Conservation (phyloP, 2,888 invertebrate genomes). For the Pemphredon lugubris region DNA sequence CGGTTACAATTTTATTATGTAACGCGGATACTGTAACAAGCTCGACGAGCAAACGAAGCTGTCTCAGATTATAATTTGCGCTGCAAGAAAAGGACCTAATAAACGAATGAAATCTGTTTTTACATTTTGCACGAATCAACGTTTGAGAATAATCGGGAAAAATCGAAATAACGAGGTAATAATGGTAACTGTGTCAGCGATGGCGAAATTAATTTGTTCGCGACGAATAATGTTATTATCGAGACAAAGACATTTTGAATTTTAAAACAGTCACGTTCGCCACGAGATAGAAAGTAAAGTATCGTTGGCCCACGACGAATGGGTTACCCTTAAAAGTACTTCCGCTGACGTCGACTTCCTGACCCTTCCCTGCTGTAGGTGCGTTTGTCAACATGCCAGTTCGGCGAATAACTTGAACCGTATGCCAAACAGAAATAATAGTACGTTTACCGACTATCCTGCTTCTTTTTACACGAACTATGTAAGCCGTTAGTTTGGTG, state of each 20-base stretch:
- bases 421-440: conserved; percentile 7
- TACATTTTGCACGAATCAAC: too few species aligned
- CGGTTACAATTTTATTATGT: conserved; percentile 32
- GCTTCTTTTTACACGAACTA: too few species aligned
- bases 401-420: conserved; percentile 34
- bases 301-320: conserved; percentile 59
- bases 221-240: too few species aligned
- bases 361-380: conserved; percentile 35
- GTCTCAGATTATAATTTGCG: neutral
- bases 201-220: too few species aligned
- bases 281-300: conserved; percentile 26
- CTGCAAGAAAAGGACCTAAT: neutral
- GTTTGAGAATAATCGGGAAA: too few species aligned
- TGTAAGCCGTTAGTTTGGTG: too few species aligned
- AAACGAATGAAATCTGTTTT: neutral
- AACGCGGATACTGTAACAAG: conserved; percentile 21
- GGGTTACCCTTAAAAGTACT: conserved; percentile 67
- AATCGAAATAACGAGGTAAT: too few species aligned
- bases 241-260: conserved; percentile 18
- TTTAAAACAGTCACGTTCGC: conserved; percentile 30
- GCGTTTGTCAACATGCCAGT: conserved; percentile 33
- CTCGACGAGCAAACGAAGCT: neutral
- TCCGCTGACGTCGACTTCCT: conserved; percentile 66
- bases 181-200: too few species aligned
- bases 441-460: too few species aligned